Base-by-base conservation (phyloP, 2,888 invertebrate genomes). In the Standfussiana lucernea region DNA sequence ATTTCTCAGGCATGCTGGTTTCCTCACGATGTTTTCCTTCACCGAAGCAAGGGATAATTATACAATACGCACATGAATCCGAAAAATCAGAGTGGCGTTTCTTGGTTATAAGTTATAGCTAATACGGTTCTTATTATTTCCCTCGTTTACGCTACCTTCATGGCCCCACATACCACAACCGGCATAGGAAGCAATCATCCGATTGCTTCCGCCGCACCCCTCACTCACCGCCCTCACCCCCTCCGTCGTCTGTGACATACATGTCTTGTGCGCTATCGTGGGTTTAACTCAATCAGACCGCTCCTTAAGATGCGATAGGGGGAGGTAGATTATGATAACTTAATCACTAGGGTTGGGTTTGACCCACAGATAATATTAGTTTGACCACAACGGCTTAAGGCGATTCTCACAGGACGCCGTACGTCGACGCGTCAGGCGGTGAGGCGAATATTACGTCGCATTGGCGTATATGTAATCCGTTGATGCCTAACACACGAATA, bases 131-230 rank as follows among this genome's bases (percentile, higher is more conserved):
- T 11, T 35, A 6, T 45, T 1, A 8, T 50, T 2, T 21, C 47
- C 3, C 28, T 4, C 18, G 15, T 3, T 1, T 1, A 11, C 56
- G 61, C 32, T 50, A n/a, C 0, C 24, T 3, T 1, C 24, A 1
- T 56, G 8, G 68, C 71, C 68, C 1, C 42, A 61, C 37, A 64
- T 28, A 53, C 70, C 73, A 70, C 82, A 56, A 42, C 37, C 61
- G 35, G 35, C 37, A 69, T 72, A 76, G 83, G 82, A 84, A 79
- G 79, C 71, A 84, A 84, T 84, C 75, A 28, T 2, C 10, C 24
- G 68, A 84, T 84, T 74, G 73, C 75, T 84, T 76, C 79, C 82
- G 75, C 53, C 65, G 8, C 68, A 2, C 65, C 61, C 40, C 42
- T 28, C 66, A 18, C n/a, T 15, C 1, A 6, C 32, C 37, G 2